Evolutionary conservation across 2,888 invertebrate genomes (phyloP), one percentile per base, ranked within the genome.

Genomic region (Hermaeophaga mercurialis): DNA sequence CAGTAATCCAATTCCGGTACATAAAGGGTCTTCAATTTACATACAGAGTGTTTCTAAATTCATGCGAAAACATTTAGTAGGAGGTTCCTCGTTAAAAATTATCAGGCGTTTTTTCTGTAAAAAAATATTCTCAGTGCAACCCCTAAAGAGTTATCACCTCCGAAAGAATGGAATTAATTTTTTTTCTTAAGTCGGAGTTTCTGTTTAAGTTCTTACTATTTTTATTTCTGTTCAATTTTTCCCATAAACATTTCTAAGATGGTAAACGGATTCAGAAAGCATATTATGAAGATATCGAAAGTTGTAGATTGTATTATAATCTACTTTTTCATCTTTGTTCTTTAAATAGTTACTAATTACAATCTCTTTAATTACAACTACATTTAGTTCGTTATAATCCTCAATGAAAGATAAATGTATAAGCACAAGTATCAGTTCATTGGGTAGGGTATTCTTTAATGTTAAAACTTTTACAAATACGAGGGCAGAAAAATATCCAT

Each of bases 241-340:
- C 8, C 45, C 45, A 46, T 19, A 46, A 6, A 33, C 45, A 5
- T 46, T 33, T 19, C 33, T 33, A 31, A 46, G 12, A 46, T 46
- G 33, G 14, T 46, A 31, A 7, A 46, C 45, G 19, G 33, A 46
- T 2, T 46, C 33, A n/a, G 45, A 46, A 18, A 46, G 45, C 11
- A 46, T 46, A 9, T 46, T 46, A 46, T 46, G 45, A 19, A 46
- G 31, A 12, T 33, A 33, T 19, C 33, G 31, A 11, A 12, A 46
- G 3, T 19, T 46, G 9, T 31, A 33, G 2, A 46, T 5, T 0
- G 33, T 33, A 4, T 33, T 17, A 5, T 19, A 33, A 46, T 28
- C 6, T 12, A 33, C 19, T 1, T n/a, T 17, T 18, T 46, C 18
- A 1, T n/a, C 33, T 19, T 18, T 18, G 7, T n/a, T 1, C 2